Evolutionary conservation across 2,888 invertebrate species (phyloP), one percentile per base, ranked within the genome.

Genomic region (Drosophila silvestris): DNA sequence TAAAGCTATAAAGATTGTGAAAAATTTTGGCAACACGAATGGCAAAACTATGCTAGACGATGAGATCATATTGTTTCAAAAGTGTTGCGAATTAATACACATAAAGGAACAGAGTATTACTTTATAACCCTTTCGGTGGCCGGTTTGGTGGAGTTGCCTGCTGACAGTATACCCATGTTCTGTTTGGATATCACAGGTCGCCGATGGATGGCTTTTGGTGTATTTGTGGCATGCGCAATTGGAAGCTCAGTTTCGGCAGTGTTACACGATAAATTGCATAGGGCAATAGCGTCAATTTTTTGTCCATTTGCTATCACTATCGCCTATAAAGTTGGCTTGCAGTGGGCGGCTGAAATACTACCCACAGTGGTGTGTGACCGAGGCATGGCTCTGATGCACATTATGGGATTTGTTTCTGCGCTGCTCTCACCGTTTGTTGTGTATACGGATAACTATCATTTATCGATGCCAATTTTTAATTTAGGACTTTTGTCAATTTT

Each of bases 291-390:
- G 28, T 97, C 97, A 1, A 96, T 98, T 76, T 93, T 96, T 63
- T 97, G 97, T 16, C 94, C 98, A 32, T 97, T 98, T 80, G 96
- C 96, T 77, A 96, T 97, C 7, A 97, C 97, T 91, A 97, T 97
- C 61, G 96, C 97, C 0, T 98, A 97, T 93, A 98, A 97, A 93
- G 97, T 98, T 79, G 97, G 97, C 0, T 94, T 98, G 1, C 98
- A 98, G 83, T 98, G 98, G 93, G 97, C 97, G 0, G 97, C 98
- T 0, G 98, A 98, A 92, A 93, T 98, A 14, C 92, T 98, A 5
- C 98, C 98, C 0, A 98, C 98, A 0, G 97, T 97, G 0, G 97
- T 98, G 0, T 93, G 98, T 39, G 97, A 97, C 0, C 97, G 97
- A 91, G 97, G 97, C 0, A 96, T 97, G 0, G 97, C 97, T 0